phyloP scores from a whole-genome alignment of 2,113 vertebrate species.

The Stegastes partitus region DNA sequence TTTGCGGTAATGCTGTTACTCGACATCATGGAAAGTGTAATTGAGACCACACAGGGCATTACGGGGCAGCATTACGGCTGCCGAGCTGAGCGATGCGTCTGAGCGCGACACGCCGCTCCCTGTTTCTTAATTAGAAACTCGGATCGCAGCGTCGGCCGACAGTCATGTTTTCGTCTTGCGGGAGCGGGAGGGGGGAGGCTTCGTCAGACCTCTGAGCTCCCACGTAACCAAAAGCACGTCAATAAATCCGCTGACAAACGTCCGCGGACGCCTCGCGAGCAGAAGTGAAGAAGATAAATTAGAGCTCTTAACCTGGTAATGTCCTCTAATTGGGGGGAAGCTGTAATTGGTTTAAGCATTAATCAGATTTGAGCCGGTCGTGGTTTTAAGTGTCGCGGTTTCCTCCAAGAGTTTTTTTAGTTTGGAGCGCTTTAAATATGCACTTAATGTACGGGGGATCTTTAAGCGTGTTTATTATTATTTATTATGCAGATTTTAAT shows the following conservation, averaged over 20 bases:
- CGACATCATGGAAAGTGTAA: slow-evolving; percentile 80
- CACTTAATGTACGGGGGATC: slow-evolving; percentile 43
- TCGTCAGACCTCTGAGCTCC: not conserved
- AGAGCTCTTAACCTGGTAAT: slow-evolving; percentile 83
- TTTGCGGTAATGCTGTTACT: slow-evolving; percentile 83
- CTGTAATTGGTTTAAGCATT: slow-evolving; percentile 86
- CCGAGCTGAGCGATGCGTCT: slow-evolving; percentile 75
- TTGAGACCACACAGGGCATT: slow-evolving; percentile 80
- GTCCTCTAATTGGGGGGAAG: slow-evolving; percentile 83
- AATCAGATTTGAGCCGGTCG: slow-evolving; percentile 78
- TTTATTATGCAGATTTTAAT: slow-evolving; percentile 52
- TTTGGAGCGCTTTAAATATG: slow-evolving; percentile 63
- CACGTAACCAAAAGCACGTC: slow-evolving; percentile 43
- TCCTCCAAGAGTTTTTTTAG: slow-evolving; percentile 81
- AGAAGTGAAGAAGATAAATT: slow-evolving; percentile 75
- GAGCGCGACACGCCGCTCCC: slow-evolving; percentile 54
- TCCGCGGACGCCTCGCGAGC: slow-evolving; percentile 66
- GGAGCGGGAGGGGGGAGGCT: slow-evolving; percentile 15
- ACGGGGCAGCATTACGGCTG: slow-evolving; percentile 69
- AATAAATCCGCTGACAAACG: slow-evolving; percentile 68
- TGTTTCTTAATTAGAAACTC: slow-evolving; percentile 81
- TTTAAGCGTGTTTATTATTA: slow-evolving; percentile 48
- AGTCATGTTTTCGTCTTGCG: slow-evolving; percentile 58
- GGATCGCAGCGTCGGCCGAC: slow-evolving; percentile 59
- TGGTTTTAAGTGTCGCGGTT: slow-evolving; percentile 80